These are phyloP conservation scores for Rhabditophanes sp. DNA, from an alignment of 2,888 invertebrate genomes.

Conservation along the genomic window DNA sequence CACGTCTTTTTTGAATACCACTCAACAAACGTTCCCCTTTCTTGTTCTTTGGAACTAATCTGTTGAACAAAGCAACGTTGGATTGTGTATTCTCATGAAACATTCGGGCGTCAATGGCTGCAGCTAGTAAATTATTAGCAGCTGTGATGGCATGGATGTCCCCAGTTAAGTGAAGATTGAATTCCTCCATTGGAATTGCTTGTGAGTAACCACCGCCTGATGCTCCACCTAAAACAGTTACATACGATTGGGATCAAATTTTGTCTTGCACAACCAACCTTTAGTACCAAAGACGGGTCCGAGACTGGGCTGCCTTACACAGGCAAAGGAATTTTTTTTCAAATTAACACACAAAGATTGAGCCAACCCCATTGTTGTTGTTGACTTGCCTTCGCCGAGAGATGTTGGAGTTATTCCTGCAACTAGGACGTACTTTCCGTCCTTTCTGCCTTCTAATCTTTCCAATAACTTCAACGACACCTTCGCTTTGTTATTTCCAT, in stretches of 20 bases:
- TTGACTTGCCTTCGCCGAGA: constrained; percentile 95
- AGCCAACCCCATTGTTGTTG: constrained; percentile 69
- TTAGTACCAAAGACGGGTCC: constrained; percentile 98
- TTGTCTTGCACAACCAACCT: constrained; percentile 26
- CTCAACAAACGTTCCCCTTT: constrained; percentile 63
- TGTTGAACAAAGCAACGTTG: constrained; percentile 60
- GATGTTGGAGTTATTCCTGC: constrained; percentile 87
- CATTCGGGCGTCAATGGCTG: constrained; percentile 83
- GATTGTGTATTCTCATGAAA: constrained; percentile 88
- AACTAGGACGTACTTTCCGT: constrained; percentile 78
- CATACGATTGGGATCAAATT: no score
- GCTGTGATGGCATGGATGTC: constrained; percentile 98
- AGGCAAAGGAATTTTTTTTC: constrained; percentile 65
- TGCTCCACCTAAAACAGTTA: constrained; percentile 81
- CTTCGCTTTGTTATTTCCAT: constrained; percentile 87
- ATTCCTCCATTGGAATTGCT: constrained; percentile 97
- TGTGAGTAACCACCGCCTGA: constrained; percentile 89
- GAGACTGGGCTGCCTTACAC: constrained; percentile 88
- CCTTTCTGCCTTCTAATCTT: constrained; percentile 55
- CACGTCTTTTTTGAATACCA: constrained; percentile 59
- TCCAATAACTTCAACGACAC: constrained; percentile 65
- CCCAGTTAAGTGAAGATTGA: constrained; percentile 80
- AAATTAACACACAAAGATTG: constrained; percentile 77
- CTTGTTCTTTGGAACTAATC: constrained; percentile 70
- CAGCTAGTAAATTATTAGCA: constrained; percentile 89